Evolutionary conservation across 2,797 vertebrate species (phyloP).

Genomic region (Acanthurus tractus): DNA sequence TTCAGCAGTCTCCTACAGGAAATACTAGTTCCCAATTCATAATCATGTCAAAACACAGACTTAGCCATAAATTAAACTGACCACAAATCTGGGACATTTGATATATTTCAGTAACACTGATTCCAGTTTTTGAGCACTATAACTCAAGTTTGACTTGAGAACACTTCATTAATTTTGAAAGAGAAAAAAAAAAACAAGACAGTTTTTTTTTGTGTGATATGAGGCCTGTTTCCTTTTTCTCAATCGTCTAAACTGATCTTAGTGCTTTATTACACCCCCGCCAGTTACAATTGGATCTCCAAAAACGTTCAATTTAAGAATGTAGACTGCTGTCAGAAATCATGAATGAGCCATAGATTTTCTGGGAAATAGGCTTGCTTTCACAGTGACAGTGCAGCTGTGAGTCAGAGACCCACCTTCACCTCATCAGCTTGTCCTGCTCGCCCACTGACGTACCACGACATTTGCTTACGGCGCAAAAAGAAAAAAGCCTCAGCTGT

Average conservation of each 20-base stretch:
- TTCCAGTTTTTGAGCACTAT: no score
- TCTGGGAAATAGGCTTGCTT: conserved; percentile 10
- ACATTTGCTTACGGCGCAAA: conserved; percentile 75
- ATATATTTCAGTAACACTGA: background rate
- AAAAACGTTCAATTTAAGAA: conserved; percentile 12
- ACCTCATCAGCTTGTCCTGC: conserved; percentile 44
- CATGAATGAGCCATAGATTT: background rate
- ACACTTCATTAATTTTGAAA: conserved; percentile 4
- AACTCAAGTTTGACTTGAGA: conserved; percentile 1
- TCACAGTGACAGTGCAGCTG: conserved; percentile 11
- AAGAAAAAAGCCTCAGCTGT: conserved; percentile 47
- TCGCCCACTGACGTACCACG: conserved; percentile 27
- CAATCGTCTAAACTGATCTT: background rate
- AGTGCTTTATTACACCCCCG: background rate
- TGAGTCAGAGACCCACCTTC: conserved; percentile 38
- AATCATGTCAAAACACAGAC: background rate
- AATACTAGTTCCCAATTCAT: background rate
- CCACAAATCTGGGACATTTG: background rate
- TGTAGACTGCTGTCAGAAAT: background rate
- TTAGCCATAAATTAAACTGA: background rate
- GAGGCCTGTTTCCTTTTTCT: background rate
- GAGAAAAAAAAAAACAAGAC: no score
- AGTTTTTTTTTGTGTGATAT: conserved; percentile 4
- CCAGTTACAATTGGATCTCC: background rate
- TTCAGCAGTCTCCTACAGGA: no score